Evolutionary conservation across 2,888 invertebrate species (phyloP).

Genomic region (Antitype chi): DNA sequence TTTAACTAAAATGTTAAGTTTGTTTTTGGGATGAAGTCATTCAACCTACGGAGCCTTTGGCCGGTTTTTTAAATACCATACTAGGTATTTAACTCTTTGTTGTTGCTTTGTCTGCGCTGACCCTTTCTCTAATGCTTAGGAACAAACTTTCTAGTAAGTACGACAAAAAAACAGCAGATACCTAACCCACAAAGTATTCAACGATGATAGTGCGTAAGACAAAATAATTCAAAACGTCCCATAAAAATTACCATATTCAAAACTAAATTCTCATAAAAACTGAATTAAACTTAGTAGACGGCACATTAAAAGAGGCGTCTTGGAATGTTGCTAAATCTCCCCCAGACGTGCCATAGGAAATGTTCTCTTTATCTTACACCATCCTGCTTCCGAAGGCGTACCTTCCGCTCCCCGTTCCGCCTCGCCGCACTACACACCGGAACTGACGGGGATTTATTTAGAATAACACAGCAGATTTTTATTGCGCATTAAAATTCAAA

Average conservation of each 20-base stretch:
- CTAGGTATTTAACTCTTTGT: no score
- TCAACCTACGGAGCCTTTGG: no score
- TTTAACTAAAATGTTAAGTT: no score
- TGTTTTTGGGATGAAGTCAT: no score
- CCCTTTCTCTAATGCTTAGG: not conserved
- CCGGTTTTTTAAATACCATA: no score
- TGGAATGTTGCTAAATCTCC: conserved; percentile 87
- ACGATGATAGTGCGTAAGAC: not conserved
- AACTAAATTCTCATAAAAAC: conserved; percentile 64
- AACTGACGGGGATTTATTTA: conserved; percentile 85
- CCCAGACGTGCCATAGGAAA: conserved; percentile 89
- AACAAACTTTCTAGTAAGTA: not conserved
- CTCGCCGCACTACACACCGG: conserved; percentile 83
- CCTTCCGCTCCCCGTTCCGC: conserved; percentile 86
- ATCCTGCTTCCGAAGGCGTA: conserved; percentile 87
- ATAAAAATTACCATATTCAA: conserved; percentile 42
- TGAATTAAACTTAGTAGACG: conserved; percentile 73
- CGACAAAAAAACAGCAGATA: not conserved
- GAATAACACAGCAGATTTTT: conserved; percentile 79
- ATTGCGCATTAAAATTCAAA: conserved; percentile 61
- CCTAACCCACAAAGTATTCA: not conserved
- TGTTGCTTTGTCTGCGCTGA: not conserved
- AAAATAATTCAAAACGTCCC: not conserved
- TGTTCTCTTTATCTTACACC: conserved; percentile 90
- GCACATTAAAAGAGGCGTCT: conserved; percentile 78